Percentiles rank a stretch among this genome's conserved stretches.
These are phyloP conservation scores for Elaphurus davidianus DNA, from an alignment of 2,113 vertebrate genomes.

Conservation along the genomic window DNA sequence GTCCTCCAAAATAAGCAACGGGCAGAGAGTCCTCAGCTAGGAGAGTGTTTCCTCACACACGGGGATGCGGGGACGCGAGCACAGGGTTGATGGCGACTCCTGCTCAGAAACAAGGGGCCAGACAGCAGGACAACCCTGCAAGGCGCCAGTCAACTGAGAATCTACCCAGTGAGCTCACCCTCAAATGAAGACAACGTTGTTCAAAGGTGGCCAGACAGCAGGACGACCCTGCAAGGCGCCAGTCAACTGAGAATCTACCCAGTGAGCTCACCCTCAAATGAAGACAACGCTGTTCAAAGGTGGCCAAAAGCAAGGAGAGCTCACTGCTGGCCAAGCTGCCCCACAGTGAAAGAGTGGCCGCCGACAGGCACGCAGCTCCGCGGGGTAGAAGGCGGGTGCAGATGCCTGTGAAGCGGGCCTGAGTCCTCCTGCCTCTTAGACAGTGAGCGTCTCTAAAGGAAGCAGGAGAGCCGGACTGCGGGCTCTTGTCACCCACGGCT, in stretches of 20 bases:
- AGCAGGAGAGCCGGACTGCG: background rate
- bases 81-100: fast-evolving
- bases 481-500: background rate
- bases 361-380: fast-evolving
- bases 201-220: background rate
- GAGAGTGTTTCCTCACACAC: background rate
- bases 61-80: fast-evolving
- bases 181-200: background rate
- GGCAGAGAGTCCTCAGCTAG: background rate
- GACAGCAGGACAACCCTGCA: background rate
- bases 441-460: background rate
- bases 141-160: fast-evolving
- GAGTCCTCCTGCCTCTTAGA: background rate
- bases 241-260: fast-evolving
- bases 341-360: fast-evolving
- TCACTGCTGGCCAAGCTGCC: no score
- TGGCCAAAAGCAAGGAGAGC: background rate
- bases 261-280: fast-evolving
- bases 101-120: background rate
- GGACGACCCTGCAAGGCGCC: background rate
- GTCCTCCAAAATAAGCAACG: background rate
- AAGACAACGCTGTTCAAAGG: background rate
- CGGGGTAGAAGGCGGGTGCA: background rate
- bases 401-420: background rate
- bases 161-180: background rate